Evolutionary conservation across 2,888 invertebrate species (phyloP).

Genomic region (Nomada goodeniana): DNA sequence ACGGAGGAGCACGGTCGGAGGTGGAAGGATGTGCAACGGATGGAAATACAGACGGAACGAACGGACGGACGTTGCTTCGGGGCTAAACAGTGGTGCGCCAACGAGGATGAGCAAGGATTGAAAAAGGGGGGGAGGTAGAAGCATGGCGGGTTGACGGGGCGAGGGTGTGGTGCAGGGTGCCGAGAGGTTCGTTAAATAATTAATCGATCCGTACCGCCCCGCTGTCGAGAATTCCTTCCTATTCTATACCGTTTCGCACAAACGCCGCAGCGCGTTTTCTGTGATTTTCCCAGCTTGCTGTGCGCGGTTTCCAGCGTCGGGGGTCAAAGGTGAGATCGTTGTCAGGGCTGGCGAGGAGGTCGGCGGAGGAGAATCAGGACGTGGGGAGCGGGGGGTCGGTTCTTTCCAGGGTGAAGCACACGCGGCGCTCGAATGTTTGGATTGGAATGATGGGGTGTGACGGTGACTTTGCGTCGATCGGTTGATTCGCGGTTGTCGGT

Average conservation of each 20-base stretch:
- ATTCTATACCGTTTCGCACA: constrained; percentile 53
- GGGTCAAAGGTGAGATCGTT: constrained; percentile 36
- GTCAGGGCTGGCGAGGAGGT: background rate
- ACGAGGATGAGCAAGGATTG: constrained; percentile 24
- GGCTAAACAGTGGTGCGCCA: constrained; percentile 62
- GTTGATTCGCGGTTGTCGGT: background rate
- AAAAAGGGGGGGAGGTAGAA: background rate
- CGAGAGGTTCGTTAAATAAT: constrained; percentile 70
- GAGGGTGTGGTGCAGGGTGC: constrained; percentile 12
- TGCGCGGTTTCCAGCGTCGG: constrained; percentile 6
- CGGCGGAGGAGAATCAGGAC: background rate
- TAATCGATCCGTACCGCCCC: constrained; percentile 66
- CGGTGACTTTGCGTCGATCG: background rate
- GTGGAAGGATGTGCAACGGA: constrained; percentile 54
- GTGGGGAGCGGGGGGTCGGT: background rate
- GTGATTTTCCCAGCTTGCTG: constrained; percentile 45
- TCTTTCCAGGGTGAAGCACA: background rate
- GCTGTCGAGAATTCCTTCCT: constrained; percentile 60
- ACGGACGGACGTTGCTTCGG: constrained; percentile 68
- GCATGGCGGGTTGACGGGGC: background rate
- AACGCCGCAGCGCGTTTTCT: constrained; percentile 60
- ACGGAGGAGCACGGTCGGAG: constrained; percentile 29
- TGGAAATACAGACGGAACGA: constrained; percentile 64
- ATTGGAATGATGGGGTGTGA: background rate
- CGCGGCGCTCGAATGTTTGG: background rate